Evolutionary conservation across 2,888 invertebrate species (phyloP), one percentile per base, ranked within the genome.

Genomic region (Lathronympha strigana): DNA sequence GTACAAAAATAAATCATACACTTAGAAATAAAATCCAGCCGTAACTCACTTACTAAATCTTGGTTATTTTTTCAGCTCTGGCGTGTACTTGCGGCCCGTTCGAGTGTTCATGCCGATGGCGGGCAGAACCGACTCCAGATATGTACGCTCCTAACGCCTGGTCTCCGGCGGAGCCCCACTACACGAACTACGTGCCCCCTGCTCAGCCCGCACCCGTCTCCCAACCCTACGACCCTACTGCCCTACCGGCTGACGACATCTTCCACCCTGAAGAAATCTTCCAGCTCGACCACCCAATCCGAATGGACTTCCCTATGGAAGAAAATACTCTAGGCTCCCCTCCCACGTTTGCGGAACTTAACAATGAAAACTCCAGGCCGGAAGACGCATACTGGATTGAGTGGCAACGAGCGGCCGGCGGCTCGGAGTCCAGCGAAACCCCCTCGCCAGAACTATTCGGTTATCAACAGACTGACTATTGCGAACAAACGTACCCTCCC

Each of bases 231-330:
- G 95, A 95, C 73, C 94, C 95, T 61, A 88, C 93, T 0, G 86
- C 93, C 0, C 88, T 95, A 23, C 93, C 94, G 50, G 90, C 93
- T 0, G 93, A 94, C 45, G 95, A 96, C 75, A 90, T 95, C 25
- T 95, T 95, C 79, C 95, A 95, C 77, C 95, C 96, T 0, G 95
- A 95, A 77, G 95, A 96, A 82, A 95, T 96, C 69, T 96, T 96
- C 83, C 95, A 95, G 79, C 83, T 95, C 66, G 95, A 95, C 76
- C 95, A 95, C 77, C 95, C 95, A 0, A 92, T 95, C 40, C 88
- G 95, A 72, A 86, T 94, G 0, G 95, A 95, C 74, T 95, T 93
- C 70, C 86, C 92, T 0, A 84, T 92, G 68, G 93, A 93, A 71
- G 88, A 88, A 55, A 88, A 83, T 66, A 81, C 92, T 0, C 79